These are phyloP conservation scores for Cynocephalus volans DNA, from an alignment of 2,113 vertebrate genomes.

Conservation along the genomic window DNA sequence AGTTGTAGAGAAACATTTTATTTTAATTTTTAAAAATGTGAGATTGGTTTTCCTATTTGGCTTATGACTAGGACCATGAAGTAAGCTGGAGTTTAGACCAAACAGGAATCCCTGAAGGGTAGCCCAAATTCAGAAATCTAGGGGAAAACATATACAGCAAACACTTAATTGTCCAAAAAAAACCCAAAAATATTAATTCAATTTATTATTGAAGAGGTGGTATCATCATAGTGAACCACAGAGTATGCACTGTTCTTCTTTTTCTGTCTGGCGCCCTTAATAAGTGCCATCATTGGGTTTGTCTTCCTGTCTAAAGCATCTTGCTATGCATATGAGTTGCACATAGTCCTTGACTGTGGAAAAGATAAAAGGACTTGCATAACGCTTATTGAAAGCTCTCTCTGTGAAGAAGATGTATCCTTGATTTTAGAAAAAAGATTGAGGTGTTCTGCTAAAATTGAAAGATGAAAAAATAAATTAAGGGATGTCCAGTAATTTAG, in stretches of 20 bases:
- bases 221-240: neutral
- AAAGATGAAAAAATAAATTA: conserved; percentile 19
- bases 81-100: neutral
- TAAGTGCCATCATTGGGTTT: fast-evolving
- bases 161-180: neutral
- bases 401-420: neutral
- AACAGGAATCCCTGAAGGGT: neutral
- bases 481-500: neutral
- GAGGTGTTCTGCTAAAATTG: neutral
- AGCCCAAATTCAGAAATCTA: neutral
- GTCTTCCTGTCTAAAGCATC: neutral
- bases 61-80: neutral
- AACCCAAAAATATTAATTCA: neutral
- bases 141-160: neutral
- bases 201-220: neutral
- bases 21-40: conserved; percentile 21
- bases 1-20: neutral
- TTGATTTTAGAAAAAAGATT: neutral
- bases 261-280: neutral
- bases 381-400: neutral
- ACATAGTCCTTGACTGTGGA: neutral
- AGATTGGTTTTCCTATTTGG: neutral
- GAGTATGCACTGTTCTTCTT: fast-evolving
- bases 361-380: neutral
- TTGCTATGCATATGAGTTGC: neutral